Evolutionary conservation across 2,113 vertebrate species (phyloP), one percentile per base, ranked within the genome.

Genomic region (Bucco capensis): DNA sequence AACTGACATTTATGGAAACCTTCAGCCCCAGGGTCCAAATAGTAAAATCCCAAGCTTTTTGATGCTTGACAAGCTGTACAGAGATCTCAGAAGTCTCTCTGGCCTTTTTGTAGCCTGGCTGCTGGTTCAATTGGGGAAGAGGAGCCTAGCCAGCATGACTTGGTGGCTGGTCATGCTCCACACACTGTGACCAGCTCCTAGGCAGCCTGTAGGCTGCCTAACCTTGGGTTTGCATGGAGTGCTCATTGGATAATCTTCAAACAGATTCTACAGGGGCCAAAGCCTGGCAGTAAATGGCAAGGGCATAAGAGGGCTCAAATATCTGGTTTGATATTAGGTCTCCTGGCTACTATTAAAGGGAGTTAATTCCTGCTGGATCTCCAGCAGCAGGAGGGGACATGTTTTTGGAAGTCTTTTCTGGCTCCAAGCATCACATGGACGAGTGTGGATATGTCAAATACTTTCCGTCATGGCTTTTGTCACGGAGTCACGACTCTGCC

Each of bases 381-480:
- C 85, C 13, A 3, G 69, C 60, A 89, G 65, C 51, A 83, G 65
- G 28, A 91, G 73, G 30, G 64, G 27, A 94, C 56, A 24, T 50
- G 50, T 9, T 83, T 95, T 92, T 40, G 51, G 72, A 92, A 70
- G 28, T 7, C 47, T 83, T 53, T 93, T 70, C 67, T 82, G 77
- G 67, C 70, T 94, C 74, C 35, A 66, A 85, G 50, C 47, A 87
- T 83, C 83, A 50, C 30, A 76, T 12, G 51, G 87, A 87, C 67
- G 73, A 89, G n/a, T 37, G 56, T 33, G 66, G 30, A 37, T 92
- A 47, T 40, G 54, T 73, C 84, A 77, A 66, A 87, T 33, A 62
- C 64, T 67, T 92, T 71, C 78, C 73, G 90, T 35, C 86, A 51
- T 93, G 92, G 44, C 74, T 85, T 74, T 67, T 96, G 93, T 96